Evolutionary conservation across 2,888 invertebrate genomes (phyloP).

Genomic region (Congeria kusceri): DNA sequence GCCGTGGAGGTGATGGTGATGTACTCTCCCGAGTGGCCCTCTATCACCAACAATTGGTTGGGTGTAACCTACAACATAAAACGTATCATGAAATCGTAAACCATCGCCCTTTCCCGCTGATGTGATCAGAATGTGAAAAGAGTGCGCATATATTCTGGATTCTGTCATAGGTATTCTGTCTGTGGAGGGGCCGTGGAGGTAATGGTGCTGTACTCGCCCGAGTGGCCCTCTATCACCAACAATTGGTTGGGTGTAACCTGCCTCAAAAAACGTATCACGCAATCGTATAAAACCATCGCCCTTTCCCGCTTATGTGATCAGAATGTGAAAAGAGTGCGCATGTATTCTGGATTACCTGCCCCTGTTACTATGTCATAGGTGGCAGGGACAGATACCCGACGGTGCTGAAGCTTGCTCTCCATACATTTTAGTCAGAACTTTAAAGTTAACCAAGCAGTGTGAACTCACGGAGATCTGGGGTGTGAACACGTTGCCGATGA

Average conservation of each 20-base stretch:
- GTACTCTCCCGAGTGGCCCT: constrained; percentile 63
- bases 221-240: constrained; percentile 70
- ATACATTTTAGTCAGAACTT: no score
- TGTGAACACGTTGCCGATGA: constrained; percentile 55
- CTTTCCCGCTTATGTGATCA: no score
- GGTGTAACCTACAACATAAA: constrained; percentile 50
- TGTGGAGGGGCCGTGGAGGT: constrained; percentile 72
- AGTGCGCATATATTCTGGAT: no score
- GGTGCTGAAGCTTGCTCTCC: no score
- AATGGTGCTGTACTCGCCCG: constrained; percentile 57
- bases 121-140: no score
- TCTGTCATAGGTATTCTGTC: no score
- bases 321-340: no score
- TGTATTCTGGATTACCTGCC: no score
- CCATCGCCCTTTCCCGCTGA: no score
- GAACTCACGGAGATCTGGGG: constrained; percentile 65
- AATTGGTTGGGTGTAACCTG: constrained; percentile 53
- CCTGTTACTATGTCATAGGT: no score
- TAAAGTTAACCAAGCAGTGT: background rate
- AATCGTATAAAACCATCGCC: no score
- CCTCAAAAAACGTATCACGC: background rate
- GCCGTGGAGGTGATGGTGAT: constrained; percentile 68
- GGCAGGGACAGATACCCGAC: constrained; percentile 71
- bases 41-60: constrained; percentile 60
- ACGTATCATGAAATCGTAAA: no score